A percentile compares a stretch with the other conserved stretches of the same genome.
These are phyloP conservation scores for Sardinella longiceps DNA, from an alignment of 2,797 vertebrate genomes.

Conservation along the genomic window DNA sequence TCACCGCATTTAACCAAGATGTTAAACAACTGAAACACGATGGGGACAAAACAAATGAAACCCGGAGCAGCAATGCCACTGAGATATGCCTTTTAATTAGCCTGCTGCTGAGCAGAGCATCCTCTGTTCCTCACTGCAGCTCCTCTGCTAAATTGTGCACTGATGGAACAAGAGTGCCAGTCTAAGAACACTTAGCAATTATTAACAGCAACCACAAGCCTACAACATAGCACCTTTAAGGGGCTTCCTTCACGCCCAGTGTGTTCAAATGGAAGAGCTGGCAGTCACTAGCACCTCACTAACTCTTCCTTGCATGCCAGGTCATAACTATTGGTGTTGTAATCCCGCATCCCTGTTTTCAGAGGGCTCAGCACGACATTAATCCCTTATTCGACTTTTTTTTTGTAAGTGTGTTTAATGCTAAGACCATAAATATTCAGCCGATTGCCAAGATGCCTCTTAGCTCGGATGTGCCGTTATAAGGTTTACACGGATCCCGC, in stretches of 20 bases:
- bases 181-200: not conserved
- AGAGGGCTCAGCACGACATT: not conserved
- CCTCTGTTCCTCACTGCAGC: not conserved
- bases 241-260: not conserved
- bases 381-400: not conserved
- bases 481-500: not conserved
- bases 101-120: not conserved
- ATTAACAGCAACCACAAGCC: not conserved
- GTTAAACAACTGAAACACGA: not conserved
- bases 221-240: not conserved
- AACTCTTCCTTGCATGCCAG: not conserved
- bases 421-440: not conserved
- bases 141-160: not conserved
- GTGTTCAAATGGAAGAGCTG: not conserved
- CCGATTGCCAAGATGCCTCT: not conserved
- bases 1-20: not conserved
- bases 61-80: not conserved
- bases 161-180: not conserved
- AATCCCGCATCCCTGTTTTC: not conserved
- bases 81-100: conserved; percentile 3
- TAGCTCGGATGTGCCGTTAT: not conserved
- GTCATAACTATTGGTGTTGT: not conserved
- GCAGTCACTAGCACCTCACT: not conserved
- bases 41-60: not conserved
- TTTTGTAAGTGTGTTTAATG: not conserved